Conservation (phyloP, 2,888 invertebrate species). For the Callosobruchus maculatus region DNA sequence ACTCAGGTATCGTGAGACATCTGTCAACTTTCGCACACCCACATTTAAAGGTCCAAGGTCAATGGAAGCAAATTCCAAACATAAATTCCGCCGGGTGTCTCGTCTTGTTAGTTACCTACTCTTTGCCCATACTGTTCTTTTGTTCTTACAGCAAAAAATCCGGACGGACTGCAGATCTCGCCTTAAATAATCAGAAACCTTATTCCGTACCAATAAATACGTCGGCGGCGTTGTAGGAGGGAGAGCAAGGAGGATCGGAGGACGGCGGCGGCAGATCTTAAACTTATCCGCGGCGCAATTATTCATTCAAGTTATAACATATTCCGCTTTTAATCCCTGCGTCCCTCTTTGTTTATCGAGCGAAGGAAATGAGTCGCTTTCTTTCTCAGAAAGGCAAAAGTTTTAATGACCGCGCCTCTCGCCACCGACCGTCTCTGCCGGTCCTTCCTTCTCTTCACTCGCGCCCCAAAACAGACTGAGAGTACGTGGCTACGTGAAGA, state of each 20-base stretch:
- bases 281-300: slow-evolving; percentile 50
- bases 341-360: slow-evolving; percentile 44
- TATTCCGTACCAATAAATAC: slow-evolving; percentile 46
- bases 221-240: slow-evolving; percentile 23
- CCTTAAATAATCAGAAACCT: slow-evolving; percentile 40
- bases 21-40: too few relatives aligned
- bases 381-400: slow-evolving; percentile 48
- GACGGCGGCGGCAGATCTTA: slow-evolving; percentile 38
- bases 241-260: not conserved
- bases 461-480: not conserved
- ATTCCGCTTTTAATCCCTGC: slow-evolving; percentile 47
- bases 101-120: too few relatives aligned
- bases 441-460: slow-evolving; percentile 5
- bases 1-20: too few relatives aligned
- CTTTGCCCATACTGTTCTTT: too few relatives aligned
- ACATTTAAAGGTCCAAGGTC: too few relatives aligned
- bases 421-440: slow-evolving; percentile 10
- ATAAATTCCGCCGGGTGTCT: too few relatives aligned
- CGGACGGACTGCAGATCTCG: too few relatives aligned
- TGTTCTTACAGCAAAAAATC: too few relatives aligned
- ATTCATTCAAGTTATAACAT: slow-evolving; percentile 51
- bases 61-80: too few relatives aligned
- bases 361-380: slow-evolving; percentile 46
- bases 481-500: not conserved
- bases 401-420: slow-evolving; percentile 47